Conservation (phyloP, 2,797 vertebrate species). For the Rhinichthys osculus region DNA sequence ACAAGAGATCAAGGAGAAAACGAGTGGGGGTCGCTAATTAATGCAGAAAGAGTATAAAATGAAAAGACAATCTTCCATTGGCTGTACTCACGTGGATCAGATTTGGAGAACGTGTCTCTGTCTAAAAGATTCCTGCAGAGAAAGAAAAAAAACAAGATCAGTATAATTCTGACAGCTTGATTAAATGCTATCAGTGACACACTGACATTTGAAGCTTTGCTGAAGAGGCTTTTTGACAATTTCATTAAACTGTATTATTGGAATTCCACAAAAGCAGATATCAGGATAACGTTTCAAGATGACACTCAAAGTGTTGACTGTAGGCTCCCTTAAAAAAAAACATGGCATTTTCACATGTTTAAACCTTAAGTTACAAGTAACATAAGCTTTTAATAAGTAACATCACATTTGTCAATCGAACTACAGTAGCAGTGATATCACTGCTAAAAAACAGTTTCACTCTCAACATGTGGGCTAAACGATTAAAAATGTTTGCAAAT, state of each 20-base stretch:
- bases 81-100: conserved; percentile 89
- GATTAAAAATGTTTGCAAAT: neutral
- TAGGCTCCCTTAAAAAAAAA: too few relatives aligned
- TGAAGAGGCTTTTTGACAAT: conserved; percentile 41
- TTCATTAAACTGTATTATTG: conserved; percentile 24
- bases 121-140: conserved; percentile 89
- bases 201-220: conserved; percentile 32
- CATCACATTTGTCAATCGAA: neutral
- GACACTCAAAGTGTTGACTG: conserved; percentile 1
- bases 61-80: conserved; percentile 1
- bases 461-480: neutral
- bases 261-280: conserved; percentile 29
- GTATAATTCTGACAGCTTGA: conserved; percentile 49
- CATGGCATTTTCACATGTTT: neutral
- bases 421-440: neutral
- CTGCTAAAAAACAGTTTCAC: neutral
- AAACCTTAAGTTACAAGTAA: neutral
- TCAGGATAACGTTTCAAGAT: neutral
- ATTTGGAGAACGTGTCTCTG: conserved; percentile 98
- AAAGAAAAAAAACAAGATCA: conserved; percentile 39
- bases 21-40: conserved; percentile 18
- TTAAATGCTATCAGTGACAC: conserved; percentile 47
- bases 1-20: conserved; percentile 13
- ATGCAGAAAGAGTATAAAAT: conserved; percentile 21
- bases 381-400: neutral